phyloP scores from a whole-genome alignment of 2,797 vertebrate genomes.

The Cryptoprocta ferox region DNA sequence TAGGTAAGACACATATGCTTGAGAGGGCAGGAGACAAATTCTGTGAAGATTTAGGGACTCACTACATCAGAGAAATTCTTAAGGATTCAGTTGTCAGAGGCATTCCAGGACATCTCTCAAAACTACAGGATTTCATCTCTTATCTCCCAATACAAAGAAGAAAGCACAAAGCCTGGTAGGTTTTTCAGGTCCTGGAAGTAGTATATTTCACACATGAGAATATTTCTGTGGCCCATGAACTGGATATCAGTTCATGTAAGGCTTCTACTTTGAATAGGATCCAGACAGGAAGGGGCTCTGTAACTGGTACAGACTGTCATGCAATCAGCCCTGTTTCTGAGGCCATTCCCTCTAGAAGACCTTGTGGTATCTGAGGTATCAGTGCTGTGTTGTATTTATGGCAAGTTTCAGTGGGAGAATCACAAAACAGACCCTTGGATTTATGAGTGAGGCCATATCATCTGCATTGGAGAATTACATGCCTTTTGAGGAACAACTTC shows the following conservation, averaged over 20 bases:
- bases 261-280: neutral
- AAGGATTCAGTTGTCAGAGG: neutral
- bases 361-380: neutral
- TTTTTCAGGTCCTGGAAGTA: neutral
- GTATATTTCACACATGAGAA: neutral
- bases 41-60: neutral
- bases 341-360: neutral
- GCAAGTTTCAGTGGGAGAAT: neutral
- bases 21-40: neutral
- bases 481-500: neutral
- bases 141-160: neutral
- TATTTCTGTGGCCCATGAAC: neutral
- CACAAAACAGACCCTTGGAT: neutral
- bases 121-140: neutral
- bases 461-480: neutral
- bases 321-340: neutral
- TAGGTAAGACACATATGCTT: neutral
- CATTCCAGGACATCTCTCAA: neutral
- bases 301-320: too few relatives aligned
- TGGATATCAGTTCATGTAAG: neutral
- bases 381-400: neutral
- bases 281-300: neutral
- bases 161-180: neutral
- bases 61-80: neutral
- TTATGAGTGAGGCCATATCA: neutral